Conservation (phyloP, 92 coral and sea anemone species). For the Galaxea fascicularis region DNA sequence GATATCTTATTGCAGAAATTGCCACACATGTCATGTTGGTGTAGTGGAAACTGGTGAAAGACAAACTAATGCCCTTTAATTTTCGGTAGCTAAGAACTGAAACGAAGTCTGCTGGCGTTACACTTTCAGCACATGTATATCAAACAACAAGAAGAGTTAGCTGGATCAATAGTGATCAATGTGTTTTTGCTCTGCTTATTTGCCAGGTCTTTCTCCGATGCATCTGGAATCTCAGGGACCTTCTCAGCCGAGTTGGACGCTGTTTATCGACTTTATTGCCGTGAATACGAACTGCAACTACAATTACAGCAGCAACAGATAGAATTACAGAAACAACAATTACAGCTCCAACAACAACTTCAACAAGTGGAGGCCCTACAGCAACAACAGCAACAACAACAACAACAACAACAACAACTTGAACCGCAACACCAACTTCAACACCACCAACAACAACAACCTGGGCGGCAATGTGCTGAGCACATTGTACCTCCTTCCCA, state of each 20-base stretch:
- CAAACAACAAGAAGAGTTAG: too few relatives aligned
- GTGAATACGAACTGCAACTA: slow-evolving; percentile 89
- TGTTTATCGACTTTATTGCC: slow-evolving; percentile 84
- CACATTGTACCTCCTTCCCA: too few relatives aligned
- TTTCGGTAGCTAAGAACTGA: too few relatives aligned
- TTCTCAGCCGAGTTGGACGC: slow-evolving; percentile 88
- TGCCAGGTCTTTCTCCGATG: slow-evolving; percentile 79
- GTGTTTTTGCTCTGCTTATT: neutral
- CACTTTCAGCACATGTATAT: too few relatives aligned
- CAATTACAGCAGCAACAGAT: slow-evolving; percentile 90
- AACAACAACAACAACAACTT: slow-evolving; percentile 45
- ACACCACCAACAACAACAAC: neutral
- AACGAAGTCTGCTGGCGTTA: too few relatives aligned
- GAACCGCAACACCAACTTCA: slow-evolving; percentile 14
- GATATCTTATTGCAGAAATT: too few relatives aligned
- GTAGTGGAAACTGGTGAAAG: too few relatives aligned
- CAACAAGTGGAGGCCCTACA: slow-evolving; percentile 88
- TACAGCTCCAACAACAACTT: slow-evolving; percentile 92
- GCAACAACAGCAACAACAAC: slow-evolving; percentile 77
- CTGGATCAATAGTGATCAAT: neutral
- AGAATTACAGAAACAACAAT: slow-evolving; percentile 91
- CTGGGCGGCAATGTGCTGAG: neutral
- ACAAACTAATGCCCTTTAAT: too few relatives aligned
- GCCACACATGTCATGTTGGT: too few relatives aligned
- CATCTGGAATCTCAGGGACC: slow-evolving; percentile 68